These are phyloP conservation scores for Meloidogyne floridensis DNA, from an alignment of 1,140 invertebrate species.

Conservation along the genomic window DNA sequence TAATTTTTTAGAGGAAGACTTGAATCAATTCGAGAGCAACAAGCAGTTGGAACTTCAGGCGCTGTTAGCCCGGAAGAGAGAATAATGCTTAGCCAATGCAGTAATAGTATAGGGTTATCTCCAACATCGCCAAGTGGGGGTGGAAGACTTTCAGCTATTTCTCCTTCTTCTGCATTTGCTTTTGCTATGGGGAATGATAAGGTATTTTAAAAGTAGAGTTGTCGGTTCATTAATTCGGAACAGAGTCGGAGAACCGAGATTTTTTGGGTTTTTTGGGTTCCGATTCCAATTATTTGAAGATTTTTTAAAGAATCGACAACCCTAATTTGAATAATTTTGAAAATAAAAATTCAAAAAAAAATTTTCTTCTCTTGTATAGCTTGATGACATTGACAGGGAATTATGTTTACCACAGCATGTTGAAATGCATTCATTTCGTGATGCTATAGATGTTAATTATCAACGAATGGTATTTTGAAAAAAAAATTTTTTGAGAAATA, in stretches of 20 bases:
- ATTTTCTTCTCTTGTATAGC: not conserved
- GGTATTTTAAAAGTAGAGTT: not conserved
- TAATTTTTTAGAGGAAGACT: not conserved
- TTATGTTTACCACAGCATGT: slow-evolving; percentile 54
- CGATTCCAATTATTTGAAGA: too few species aligned
- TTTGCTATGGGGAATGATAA: slow-evolving; percentile 13
- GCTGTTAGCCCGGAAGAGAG: not conserved
- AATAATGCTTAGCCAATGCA: slow-evolving; percentile 9
- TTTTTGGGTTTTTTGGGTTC: too few species aligned
- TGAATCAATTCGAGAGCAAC: slow-evolving; percentile 16
- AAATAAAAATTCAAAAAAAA: too few species aligned
- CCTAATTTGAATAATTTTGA: too few species aligned
- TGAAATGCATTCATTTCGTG: slow-evolving; percentile 62
- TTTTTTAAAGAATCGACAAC: too few species aligned
- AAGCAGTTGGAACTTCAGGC: not conserved
- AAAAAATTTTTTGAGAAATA: not conserved
- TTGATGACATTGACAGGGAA: slow-evolving; percentile 29
- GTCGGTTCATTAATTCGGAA: too few species aligned
- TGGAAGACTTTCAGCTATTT: not conserved
- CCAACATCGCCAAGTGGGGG: slow-evolving; percentile 27
- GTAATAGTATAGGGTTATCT: not conserved
- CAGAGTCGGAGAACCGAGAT: too few species aligned
- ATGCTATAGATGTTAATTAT: slow-evolving; percentile 65
- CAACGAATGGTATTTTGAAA: slow-evolving; percentile 58
- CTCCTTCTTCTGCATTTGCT: not conserved